Conservation (phyloP, 2,888 invertebrate genomes). For the Cosmia trapezina region DNA sequence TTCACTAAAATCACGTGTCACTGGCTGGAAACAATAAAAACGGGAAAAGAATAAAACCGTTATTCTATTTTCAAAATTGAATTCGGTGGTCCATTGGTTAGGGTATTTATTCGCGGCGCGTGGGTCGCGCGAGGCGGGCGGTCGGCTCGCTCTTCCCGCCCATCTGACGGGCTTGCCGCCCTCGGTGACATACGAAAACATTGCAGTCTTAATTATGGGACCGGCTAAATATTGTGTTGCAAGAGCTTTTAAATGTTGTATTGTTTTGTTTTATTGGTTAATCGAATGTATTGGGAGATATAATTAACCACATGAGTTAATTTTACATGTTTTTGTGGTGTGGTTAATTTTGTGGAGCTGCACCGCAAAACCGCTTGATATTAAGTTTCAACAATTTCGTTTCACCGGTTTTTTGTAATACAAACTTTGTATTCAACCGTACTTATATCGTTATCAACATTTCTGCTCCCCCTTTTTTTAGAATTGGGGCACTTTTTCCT, state of each 20-base stretch:
- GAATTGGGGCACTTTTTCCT: slow-evolving; percentile 7
- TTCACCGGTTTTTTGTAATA: not conserved
- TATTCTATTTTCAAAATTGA: slow-evolving; percentile 60
- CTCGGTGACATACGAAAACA: slow-evolving; percentile 61
- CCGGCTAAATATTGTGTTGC: slow-evolving; percentile 50
- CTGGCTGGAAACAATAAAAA: slow-evolving; percentile 44
- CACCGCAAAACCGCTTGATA: slow-evolving; percentile 1
- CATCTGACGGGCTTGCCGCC: slow-evolving; percentile 81
- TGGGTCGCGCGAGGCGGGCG: slow-evolving; percentile 75
- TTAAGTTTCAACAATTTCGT: slow-evolving; percentile 7
- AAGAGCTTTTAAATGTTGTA: slow-evolving; percentile 41
- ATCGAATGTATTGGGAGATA: slow-evolving; percentile 18
- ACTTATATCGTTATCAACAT: slow-evolving; percentile 3
- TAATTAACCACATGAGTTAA: not conserved
- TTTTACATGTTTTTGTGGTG: not conserved
- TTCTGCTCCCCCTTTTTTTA: not conserved
- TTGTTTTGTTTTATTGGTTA: slow-evolving; percentile 29
- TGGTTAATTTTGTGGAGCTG: slow-evolving; percentile 4
- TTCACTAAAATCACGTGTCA: slow-evolving; percentile 46
- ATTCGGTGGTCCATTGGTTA: slow-evolving; percentile 50
- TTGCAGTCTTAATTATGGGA: slow-evolving; percentile 57
- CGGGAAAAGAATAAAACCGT: slow-evolving; percentile 20
- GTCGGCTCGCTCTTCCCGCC: slow-evolving; percentile 77
- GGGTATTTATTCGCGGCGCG: slow-evolving; percentile 53
- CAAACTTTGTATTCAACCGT: slow-evolving; percentile 5